Evolutionary conservation across 2,797 vertebrate genomes (phyloP), one percentile per base, ranked within the genome.

Genomic region (Melanotaenia pygmaea): DNA sequence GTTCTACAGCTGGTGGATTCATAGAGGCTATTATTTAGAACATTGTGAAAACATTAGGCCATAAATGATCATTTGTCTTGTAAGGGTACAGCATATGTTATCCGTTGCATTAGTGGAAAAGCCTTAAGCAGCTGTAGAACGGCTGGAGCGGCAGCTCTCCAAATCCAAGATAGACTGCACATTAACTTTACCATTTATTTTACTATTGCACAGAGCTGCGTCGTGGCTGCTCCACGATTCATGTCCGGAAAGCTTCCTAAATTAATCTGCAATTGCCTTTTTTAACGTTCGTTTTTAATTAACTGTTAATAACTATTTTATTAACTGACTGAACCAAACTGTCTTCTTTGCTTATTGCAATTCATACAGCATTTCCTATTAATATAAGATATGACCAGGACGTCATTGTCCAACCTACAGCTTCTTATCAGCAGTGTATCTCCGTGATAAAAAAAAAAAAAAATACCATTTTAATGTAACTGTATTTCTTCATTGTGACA

Each of bases 401-500:
- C 40, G 64, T 62, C 61, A 26, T 30, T 22, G 20, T 77, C 75
- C 57, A 7, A 62, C 24, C 81, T 65, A 45, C 32, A 47, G 59
- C 75, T 47, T 45, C 53, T 57, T 18, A 50, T 75, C 69, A 50
- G 72, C 53, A 22, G 68, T 77, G 71, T 64, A 24, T 79, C 68
- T 56, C 57, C 54, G 71, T 79, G 65, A 54, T 37, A 28, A 28
- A 28, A 30, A 78, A 74, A 53, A 28, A 28, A 28, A 78, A 74
- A 53, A 82, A n/a, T 43, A 30, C 50, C 50, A 43, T 81, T 64
- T 73, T 28, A 74, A 76, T 84, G 80, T 54, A 73, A 73, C 80
- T 82, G 83, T 81, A 51, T 72, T 71, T 73, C 72, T 82, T 86
- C 79, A 80, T 70, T 83, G 81, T 86, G 85, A 79, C 24, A 74